Evolutionary conservation across 1,140 invertebrate genomes (phyloP).

Genomic region (Euglossa dilemma): DNA sequence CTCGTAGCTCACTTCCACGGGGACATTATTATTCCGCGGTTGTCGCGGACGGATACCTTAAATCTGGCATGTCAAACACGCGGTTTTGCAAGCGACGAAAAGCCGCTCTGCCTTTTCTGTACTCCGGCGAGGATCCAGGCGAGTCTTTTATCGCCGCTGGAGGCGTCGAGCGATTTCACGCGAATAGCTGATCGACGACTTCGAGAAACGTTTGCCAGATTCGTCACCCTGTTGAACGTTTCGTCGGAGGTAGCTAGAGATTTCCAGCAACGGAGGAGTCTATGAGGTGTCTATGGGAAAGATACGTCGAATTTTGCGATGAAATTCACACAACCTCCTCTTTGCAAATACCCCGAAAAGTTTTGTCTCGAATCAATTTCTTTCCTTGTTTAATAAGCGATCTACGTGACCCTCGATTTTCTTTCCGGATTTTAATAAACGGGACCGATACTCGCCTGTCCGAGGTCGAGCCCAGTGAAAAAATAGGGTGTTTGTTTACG

Average conservation of each 20-base stretch:
- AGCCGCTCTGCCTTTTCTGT: not conserved
- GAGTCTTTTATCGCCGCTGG: constrained; percentile 48
- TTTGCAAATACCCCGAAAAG: too few relatives aligned
- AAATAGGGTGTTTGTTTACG: not conserved
- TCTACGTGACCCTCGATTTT: not conserved
- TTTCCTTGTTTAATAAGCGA: not conserved
- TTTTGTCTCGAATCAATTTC: too few relatives aligned
- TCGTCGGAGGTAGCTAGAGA: not conserved
- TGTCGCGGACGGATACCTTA: constrained; percentile 64
- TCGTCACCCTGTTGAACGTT: not conserved
- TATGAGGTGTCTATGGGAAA: too few relatives aligned
- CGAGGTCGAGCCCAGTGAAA: not conserved
- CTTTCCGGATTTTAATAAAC: not conserved
- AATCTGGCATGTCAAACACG: constrained; percentile 65
- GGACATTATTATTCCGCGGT: constrained; percentile 60
- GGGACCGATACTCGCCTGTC: not conserved
- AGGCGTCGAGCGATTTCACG: not conserved
- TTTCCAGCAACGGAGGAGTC: not conserved
- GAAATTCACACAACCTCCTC: too few relatives aligned
- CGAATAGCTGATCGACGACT: not conserved
- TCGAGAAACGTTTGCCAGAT: not conserved
- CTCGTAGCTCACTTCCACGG: constrained; percentile 41
- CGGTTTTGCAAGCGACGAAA: constrained; percentile 40
- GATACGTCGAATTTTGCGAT: too few relatives aligned
- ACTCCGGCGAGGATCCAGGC: not conserved